A percentile compares a stretch with the other conserved stretches of the same genome.
Conservation (phyloP, 1,140 invertebrate species). For the Pachypsylla venusta region DNA sequence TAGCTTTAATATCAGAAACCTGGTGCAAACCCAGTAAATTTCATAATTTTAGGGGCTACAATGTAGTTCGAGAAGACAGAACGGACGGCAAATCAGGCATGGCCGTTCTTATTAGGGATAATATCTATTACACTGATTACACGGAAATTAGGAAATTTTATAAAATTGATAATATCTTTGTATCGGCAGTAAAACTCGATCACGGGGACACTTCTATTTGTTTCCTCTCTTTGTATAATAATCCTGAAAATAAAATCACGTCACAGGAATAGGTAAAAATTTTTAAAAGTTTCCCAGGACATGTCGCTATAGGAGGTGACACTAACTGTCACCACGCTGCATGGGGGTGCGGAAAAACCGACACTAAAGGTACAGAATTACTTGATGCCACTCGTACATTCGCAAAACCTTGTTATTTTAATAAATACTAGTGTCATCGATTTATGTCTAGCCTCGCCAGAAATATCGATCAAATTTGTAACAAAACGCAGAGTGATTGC, state of each 20-base stretch:
- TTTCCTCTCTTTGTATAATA: neutral
- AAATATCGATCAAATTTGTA: neutral
- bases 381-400: neutral
- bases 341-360: neutral
- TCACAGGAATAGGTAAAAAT: constrained; percentile 1
- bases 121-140: too few species aligned
- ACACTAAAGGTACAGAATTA: neutral
- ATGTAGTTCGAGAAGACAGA: constrained; percentile 11
- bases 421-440: neutral
- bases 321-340: neutral
- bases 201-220: neutral
- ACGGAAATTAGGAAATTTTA: neutral
- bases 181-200: neutral
- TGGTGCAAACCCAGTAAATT: constrained; percentile 9
- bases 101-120: constrained; percentile 5
- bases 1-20: constrained; percentile 1
- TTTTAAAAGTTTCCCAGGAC: constrained; percentile 1
- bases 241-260: constrained; percentile 3
- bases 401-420: constrained; percentile 3
- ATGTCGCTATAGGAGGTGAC: neutral
- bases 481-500: neutral
- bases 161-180: neutral
- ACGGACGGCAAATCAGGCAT: constrained; percentile 7
- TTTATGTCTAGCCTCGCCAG: constrained; percentile 1
- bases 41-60: constrained; percentile 4